These are phyloP conservation scores for Platorchestia sp. DNA, from an alignment of 1,140 invertebrate species.

Conservation along the genomic window DNA sequence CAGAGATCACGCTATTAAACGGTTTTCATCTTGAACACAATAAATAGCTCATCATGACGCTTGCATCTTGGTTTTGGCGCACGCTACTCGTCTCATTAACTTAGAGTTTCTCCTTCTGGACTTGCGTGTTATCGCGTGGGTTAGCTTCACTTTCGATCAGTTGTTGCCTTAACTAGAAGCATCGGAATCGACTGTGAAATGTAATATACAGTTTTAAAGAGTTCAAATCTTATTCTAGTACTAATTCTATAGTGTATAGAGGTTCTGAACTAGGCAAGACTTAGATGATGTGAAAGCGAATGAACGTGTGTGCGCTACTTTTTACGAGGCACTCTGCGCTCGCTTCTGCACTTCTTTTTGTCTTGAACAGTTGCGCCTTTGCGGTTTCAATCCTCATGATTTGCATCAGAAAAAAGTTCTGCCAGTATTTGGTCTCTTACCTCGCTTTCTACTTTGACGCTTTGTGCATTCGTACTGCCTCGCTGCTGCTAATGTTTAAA, in stretches of 20 bases:
- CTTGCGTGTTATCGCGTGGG: not conserved
- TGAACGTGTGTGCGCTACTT: conserved; percentile 17
- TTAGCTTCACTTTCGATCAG: conserved; percentile 50
- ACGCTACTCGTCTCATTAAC: not conserved
- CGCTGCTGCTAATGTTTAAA: not conserved
- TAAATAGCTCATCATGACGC: not conserved
- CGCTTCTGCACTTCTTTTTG: not conserved
- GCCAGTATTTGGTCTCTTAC: not conserved
- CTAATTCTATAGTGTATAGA: conserved; percentile 55
- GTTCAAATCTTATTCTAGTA: conserved; percentile 56
- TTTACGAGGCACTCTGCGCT: conserved; percentile 7
- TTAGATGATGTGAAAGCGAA: conserved; percentile 6
- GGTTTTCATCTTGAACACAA: not conserved
- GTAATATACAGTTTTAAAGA: conserved; percentile 55
- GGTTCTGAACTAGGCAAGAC: not conserved
- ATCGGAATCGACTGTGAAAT: conserved; percentile 55
- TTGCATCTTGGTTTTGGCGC: not conserved
- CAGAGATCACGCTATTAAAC: not conserved
- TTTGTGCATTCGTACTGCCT: not conserved
- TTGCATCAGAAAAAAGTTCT: not conserved
- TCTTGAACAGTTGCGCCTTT: not conserved
- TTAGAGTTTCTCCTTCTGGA: not conserved
- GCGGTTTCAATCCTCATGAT: not conserved
- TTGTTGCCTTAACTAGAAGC: conserved; percentile 47
- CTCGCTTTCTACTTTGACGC: not conserved